These are phyloP conservation scores for Neolamprologus variostigma DNA, from an alignment of 2,113 vertebrate genomes.

Conservation along the genomic window DNA sequence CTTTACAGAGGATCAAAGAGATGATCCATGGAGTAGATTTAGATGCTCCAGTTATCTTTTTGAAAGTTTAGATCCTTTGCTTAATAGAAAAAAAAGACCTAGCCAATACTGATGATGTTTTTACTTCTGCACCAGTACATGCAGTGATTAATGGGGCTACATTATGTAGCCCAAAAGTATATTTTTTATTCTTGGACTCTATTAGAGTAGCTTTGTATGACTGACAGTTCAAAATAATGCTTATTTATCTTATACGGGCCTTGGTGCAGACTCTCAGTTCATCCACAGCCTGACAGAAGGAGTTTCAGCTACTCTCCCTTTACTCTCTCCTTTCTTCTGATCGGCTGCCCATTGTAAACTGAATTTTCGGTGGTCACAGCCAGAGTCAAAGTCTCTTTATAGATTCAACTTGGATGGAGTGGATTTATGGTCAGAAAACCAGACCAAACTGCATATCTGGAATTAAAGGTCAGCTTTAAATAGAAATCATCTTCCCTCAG, in stretches of 20 bases:
- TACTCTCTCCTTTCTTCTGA: neutral
- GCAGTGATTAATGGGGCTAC: neutral
- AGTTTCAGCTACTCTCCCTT: neutral
- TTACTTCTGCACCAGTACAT: neutral
- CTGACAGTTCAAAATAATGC: neutral
- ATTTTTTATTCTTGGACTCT: neutral
- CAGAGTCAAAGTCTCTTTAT: slow-evolving; percentile 1
- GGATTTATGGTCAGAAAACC: neutral
- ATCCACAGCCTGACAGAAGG: neutral
- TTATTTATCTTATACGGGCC: neutral
- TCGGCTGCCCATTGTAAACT: neutral
- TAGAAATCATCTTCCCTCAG: neutral
- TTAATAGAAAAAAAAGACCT: neutral
- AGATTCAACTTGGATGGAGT: slow-evolving; percentile 3
- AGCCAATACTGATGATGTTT: neutral
- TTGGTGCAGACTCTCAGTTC: neutral
- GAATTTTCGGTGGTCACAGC: neutral
- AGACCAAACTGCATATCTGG: neutral
- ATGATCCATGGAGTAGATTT: neutral
- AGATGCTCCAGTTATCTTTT: neutral
- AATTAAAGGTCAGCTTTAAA: neutral
- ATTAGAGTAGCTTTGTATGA: neutral
- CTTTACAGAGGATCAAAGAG: neutral
- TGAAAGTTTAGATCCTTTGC: neutral
- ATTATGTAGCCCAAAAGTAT: neutral